Evolutionary conservation across 2,113 vertebrate species (phyloP).

Genomic region (Anhinga anhinga): DNA sequence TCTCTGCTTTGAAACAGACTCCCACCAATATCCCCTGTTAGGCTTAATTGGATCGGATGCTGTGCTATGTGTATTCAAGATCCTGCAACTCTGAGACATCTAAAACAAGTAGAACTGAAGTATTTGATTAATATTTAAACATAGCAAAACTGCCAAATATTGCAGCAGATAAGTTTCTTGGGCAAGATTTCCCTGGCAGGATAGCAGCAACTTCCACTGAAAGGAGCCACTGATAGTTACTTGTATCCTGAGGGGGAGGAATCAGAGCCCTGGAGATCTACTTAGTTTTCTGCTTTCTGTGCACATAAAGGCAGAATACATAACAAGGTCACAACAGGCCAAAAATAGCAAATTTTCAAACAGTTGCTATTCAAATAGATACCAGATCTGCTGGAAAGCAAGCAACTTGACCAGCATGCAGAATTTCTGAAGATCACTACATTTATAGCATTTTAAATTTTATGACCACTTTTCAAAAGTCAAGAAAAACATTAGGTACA

Average conservation of each 20-base stretch:
- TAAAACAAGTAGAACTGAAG: constrained; percentile 22
- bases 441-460: not conserved
- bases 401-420: not conserved
- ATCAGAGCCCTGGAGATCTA: not conserved
- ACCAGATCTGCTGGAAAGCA: constrained; percentile 13
- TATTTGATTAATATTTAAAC: constrained; percentile 54
- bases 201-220: constrained; percentile 29
- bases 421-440: not conserved
- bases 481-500: constrained; percentile 48
- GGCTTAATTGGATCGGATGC: not conserved
- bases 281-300: constrained; percentile 46
- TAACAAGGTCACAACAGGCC: constrained; percentile 18
- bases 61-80: not conserved
- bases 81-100: not conserved
- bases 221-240: not conserved
- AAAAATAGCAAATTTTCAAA: constrained; percentile 32
- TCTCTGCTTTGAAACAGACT: not conserved
- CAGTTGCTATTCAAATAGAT: constrained; percentile 29
- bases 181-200: constrained; percentile 9
- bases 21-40: not conserved
- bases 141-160: constrained; percentile 34
- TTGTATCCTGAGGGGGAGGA: not conserved
- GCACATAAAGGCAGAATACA: constrained; percentile 20
- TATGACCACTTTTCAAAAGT: not conserved
- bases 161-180: not conserved